Evolutionary conservation across 2,888 invertebrate genomes (phyloP), one percentile per base, ranked within the genome.

Genomic region (Megastigmus dorsalis): DNA sequence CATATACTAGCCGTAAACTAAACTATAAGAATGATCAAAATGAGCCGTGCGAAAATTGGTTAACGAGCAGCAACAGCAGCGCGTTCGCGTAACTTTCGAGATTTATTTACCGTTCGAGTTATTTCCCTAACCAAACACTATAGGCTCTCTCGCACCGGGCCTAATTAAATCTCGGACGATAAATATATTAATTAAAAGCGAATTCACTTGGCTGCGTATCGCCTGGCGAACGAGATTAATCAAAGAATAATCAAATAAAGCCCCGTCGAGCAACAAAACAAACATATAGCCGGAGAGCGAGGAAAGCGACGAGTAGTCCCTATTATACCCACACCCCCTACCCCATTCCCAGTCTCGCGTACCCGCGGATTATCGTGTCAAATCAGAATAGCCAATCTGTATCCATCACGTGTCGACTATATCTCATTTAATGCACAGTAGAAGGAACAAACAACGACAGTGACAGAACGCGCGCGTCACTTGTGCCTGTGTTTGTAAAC

Each of bases 331-430:
- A n/a, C n/a, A n/a, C n/a, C n/a, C n/a, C n/a, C n/a, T n/a, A n/a
- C n/a, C n/a, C n/a, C n/a, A 41, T 26, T 15, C 1, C 20, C 13
- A 13, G 45, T 7, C 6, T 15, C n/a, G 3, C 6, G 50, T n/a
- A 20, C 54, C 26, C n/a, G 45, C n/a, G 63, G 63, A 71, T 71
- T 71, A 71, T 71, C 63, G 71, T 54, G 63, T 57, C 63, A 71
- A 71, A 71, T 71, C 71, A 55, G 71, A 28, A 54, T 55, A 26
- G 55, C 63, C 71, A 65, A 71, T 63, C 48, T 65, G 71, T 63
- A 63, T 71, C 71, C 55, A 63, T 71, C 71, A 63, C 52, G 52
- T 13, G 57, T 38, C 59, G 59, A 38, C 57, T 28, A 52, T n/a
- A n/a, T 50, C 18, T 41, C 50, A 60, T 50, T 69, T 41, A 41